Evolutionary conservation across 2,888 invertebrate species (phyloP).

Genomic region (Scrobipalpa costella): DNA sequence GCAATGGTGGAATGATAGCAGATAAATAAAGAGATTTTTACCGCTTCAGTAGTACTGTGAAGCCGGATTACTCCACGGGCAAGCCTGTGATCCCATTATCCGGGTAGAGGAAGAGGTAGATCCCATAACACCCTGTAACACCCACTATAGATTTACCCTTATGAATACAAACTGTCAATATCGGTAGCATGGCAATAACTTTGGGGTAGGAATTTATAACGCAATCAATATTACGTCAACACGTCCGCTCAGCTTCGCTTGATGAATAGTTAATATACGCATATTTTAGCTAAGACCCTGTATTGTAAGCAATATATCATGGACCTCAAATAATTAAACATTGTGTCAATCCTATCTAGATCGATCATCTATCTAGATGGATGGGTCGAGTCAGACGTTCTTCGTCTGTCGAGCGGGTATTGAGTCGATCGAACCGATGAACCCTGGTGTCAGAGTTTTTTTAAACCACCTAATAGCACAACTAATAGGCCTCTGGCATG

Average conservation of each 20-base stretch:
- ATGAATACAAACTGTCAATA: neutral
- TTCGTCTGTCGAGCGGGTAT: no score
- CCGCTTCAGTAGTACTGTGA: no score
- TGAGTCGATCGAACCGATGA: no score
- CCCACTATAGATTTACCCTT: neutral
- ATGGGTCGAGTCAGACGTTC: neutral
- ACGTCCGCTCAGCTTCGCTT: neutral
- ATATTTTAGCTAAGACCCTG: neutral
- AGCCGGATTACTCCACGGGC: no score
- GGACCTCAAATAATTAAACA: neutral
- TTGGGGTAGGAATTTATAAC: neutral
- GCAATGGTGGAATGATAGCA: no score
- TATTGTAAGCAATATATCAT: neutral
- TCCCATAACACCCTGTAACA: neutral
- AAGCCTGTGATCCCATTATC: no score
- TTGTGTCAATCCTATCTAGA: neutral
- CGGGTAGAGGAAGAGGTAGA: no score
- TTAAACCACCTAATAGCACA: no score
- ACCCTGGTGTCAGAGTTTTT: no score
- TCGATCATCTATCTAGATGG: no score
- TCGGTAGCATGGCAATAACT: neutral
- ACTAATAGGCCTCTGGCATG: no score
- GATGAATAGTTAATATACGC: neutral
- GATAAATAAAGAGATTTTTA: no score
- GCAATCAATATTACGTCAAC: constrained; percentile 5